These are phyloP conservation scores for Theretra japonica DNA, from an alignment of 2,888 invertebrate genomes.

Conservation along the genomic window DNA sequence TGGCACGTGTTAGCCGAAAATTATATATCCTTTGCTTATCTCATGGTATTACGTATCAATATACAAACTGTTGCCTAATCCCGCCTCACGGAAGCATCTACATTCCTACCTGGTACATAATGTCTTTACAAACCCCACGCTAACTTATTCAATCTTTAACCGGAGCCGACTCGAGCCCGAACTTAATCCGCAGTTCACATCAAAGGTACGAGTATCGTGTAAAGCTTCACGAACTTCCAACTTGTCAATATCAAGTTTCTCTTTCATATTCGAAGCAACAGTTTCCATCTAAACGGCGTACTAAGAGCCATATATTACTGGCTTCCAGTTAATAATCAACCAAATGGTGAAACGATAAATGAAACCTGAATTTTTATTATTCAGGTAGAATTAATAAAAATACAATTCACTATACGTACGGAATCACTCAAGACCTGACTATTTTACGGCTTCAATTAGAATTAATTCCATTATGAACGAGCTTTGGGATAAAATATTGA, in stretches of 20 bases:
- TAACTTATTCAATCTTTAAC: constrained; percentile 24
- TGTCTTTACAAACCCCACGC: not conserved
- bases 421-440: too few species aligned
- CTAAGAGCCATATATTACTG: not conserved
- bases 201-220: constrained; percentile 26
- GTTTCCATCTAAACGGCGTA: not conserved
- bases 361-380: too few species aligned
- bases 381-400: too few species aligned
- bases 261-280: not conserved
- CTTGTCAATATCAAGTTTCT: constrained; percentile 1
- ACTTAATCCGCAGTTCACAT: constrained; percentile 12
- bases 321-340: not conserved
- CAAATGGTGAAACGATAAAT: too few species aligned
- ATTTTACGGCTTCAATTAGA: too few species aligned
- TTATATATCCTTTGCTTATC: too few species aligned
- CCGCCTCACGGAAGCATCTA: not conserved
- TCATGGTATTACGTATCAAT: too few species aligned
- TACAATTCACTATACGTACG: too few species aligned
- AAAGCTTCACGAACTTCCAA: constrained; percentile 1
- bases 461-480: too few species aligned
- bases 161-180: not conserved
- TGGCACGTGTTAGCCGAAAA: too few species aligned
- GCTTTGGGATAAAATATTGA: too few species aligned
- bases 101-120: not conserved
- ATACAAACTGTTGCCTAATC: not conserved